phyloP scores from a whole-genome alignment of 2,113 vertebrate genomes.

The Chiloscyllium plagiosum region DNA sequence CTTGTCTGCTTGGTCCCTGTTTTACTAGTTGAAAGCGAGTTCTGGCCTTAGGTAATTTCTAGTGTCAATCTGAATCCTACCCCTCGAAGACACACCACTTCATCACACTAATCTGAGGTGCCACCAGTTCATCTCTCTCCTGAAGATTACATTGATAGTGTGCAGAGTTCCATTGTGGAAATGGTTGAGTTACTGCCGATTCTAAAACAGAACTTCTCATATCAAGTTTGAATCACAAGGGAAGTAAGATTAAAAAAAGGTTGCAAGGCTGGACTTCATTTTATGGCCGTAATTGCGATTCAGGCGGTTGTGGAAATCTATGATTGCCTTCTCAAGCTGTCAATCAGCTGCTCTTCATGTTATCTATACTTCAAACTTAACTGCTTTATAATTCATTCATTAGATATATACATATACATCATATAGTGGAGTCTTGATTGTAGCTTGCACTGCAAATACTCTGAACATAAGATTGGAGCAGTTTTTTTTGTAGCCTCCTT shows the following conservation, averaged over 20 bases:
- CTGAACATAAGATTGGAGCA: not conserved
- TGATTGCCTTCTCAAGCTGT: no score
- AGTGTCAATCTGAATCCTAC: not conserved
- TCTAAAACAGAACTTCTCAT: not conserved
- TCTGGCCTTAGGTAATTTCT: not conserved
- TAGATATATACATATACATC: no score
- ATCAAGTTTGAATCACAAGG: not conserved
- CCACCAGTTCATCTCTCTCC: not conserved
- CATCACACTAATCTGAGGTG: not conserved
- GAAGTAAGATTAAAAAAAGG: not conserved
- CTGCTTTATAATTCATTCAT: constrained; percentile 21
- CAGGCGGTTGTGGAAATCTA: not conserved
- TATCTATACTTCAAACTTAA: not conserved
- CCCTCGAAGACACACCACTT: not conserved
- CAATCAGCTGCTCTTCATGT: not conserved
- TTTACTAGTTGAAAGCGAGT: not conserved
- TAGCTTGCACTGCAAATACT: not conserved
- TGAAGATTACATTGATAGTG: not conserved
- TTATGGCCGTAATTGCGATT: constrained; percentile 2
- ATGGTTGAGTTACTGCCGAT: not conserved
- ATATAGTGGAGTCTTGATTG: not conserved
- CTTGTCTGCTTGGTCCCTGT: no score
- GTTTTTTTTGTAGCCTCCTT: not conserved
- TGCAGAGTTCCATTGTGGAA: not conserved
- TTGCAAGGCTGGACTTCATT: no score